Percentiles rank a stretch among this genome's conserved stretches.
Evolutionary conservation across 2,797 vertebrate genomes (phyloP).

Genomic region (Sebastes nivosus): DNA sequence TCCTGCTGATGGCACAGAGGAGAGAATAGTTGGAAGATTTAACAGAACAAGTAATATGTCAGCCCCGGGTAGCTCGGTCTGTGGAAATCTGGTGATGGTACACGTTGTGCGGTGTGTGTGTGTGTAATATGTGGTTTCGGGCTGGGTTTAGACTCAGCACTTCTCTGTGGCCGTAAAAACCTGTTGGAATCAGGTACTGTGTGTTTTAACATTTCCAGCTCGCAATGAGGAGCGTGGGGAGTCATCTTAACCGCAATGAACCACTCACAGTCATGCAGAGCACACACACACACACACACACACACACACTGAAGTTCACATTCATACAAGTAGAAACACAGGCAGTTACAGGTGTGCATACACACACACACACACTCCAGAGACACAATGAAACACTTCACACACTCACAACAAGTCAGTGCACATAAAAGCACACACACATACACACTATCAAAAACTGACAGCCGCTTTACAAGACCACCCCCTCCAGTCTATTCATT

Average conservation of each 20-base stretch:
- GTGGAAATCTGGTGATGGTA: constrained; percentile 53
- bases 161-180: constrained; percentile 68
- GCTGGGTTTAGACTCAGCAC: constrained; percentile 67
- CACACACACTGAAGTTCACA: neutral
- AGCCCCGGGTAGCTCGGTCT: constrained; percentile 15
- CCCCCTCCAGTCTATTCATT: constrained; percentile 65
- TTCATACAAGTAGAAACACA: constrained; percentile 25
- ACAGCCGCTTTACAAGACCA: constrained; percentile 68
- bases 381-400: constrained; percentile 53
- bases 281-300: constrained; percentile 3
- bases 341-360: constrained; percentile 50
- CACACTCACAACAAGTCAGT: constrained; percentile 42
- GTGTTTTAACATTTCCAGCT: constrained; percentile 66
- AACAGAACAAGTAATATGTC: constrained; percentile 5
- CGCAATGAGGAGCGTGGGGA: constrained; percentile 69
- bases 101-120: constrained; percentile 33
- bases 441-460: constrained; percentile 37
- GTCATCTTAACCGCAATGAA: constrained; percentile 70
- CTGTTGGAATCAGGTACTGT: constrained; percentile 72
- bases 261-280: constrained; percentile 46
- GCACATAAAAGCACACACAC: constrained; percentile 37
- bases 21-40: constrained; percentile 23
- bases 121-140: constrained; percentile 67
- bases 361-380: constrained; percentile 21
- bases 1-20: constrained; percentile 3